Evolutionary conservation across 2,888 invertebrate species (phyloP), one percentile per base, ranked within the genome.

Genomic region (Drosophila dives): DNA sequence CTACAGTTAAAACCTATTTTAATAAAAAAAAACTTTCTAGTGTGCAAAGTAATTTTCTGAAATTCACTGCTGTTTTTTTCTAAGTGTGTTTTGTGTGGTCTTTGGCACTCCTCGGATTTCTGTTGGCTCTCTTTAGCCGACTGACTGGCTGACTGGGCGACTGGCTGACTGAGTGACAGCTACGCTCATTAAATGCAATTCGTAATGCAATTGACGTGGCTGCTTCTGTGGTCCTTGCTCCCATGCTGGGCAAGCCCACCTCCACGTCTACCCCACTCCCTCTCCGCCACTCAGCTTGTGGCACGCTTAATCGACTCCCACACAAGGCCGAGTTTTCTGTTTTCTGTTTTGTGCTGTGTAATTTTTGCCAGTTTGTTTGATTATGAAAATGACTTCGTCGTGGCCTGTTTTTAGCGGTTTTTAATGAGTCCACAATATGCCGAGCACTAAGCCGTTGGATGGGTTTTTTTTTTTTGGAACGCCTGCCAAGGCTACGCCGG

Each of bases 151-250:
- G 34, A 45, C 42, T 36, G 12, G 10, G 2, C 12, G 29, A n/a
- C 40, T 55, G 1, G 11, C n/a, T 48, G 49, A 45, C 23, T 23
- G 23, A 23, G 23, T 23, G 23, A 29, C 29, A 29, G 29, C 29
- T 38, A 62, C 67, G 64, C 89, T 83, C 83, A 84, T 84, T 84
- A 89, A 74, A 80, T 84, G 83, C 89, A 84, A 72, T 89, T 86
- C 70, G 72, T 86, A 89, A 83, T 84, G 89, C 83, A 84, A 86
- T 84, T 84, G 83, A 86, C 89, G 81, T 86, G 72, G 64, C 83
- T 68, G 63, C 40, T 55, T 73, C 78, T 61, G 63, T 33, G 66
- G 73, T 42, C 45, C 42, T 60, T 50, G 42, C 29, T 51, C 23
- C 45, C 49, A 29, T 17, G 17, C 17, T 49, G 42, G 32, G 53